Conservation (phyloP, 2,888 invertebrate genomes). For the Rhopalosiphum nymphaeae region DNA sequence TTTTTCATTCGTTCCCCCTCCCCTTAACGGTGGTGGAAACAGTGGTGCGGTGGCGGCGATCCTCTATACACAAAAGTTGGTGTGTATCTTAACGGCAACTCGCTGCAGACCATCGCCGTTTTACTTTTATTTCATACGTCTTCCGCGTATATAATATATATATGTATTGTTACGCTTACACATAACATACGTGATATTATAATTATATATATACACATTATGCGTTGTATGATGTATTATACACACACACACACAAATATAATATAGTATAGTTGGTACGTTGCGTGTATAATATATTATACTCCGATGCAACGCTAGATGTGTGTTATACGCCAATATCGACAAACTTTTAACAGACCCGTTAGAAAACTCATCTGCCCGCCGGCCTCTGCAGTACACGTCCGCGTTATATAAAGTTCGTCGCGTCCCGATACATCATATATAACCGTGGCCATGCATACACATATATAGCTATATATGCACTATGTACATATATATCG, state of each 20-base stretch:
- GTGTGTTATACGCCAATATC: constrained; percentile 9
- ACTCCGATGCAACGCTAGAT: not conserved
- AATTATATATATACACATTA: not conserved
- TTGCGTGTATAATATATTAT: not conserved
- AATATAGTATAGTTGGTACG: not conserved
- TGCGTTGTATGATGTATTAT: not conserved
- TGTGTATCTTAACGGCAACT: constrained; percentile 17
- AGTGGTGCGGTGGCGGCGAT: not conserved
- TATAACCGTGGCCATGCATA: too few species aligned
- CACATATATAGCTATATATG: not conserved
- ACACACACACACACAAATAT: not conserved
- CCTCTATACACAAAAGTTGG: not conserved
- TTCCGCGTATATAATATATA: not conserved
- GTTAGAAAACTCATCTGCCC: constrained; percentile 39
- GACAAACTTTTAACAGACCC: constrained; percentile 53
- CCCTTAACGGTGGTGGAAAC: too few species aligned
- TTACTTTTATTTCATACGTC: constrained; percentile 29
- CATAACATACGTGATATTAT: not conserved
- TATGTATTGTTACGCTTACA: not conserved
- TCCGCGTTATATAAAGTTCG: not conserved
- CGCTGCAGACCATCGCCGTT: not conserved
- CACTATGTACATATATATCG: not conserved
- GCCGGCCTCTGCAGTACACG: not conserved
- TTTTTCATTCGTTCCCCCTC: not conserved
- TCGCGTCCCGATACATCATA: not conserved